Base-by-base conservation (phyloP, 2,888 invertebrate genomes). In the Acrocyrtus sp. region DNA sequence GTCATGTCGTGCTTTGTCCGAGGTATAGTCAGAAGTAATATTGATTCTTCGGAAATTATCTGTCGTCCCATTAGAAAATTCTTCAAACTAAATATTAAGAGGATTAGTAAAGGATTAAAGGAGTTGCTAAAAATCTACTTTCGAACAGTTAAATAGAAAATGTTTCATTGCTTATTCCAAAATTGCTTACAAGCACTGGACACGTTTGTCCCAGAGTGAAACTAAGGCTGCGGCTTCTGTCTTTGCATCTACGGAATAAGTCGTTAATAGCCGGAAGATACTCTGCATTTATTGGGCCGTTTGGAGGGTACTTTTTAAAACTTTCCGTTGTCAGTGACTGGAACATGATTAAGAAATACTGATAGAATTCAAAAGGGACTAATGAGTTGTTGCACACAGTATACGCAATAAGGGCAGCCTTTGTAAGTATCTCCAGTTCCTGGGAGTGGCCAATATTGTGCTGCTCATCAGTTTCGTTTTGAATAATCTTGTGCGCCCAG, bases 311-410 rank as follows among this genome's bases (percentile, higher is more conserved):
- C 21, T 77, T 77, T 41, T 76, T 61, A 50, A 77, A 79, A 26
- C 77, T 77, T 56, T 79, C 79, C 0, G 74, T 60, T 3, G 77
- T 41, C 8, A 76, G 39, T 47, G 66, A 58, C 63, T 72, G 51
- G 17, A 79, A 74, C 70, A 79, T 72, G 19, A 79, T 70, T 0
- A 79, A 57, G 34, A 77, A 77, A 43, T 77, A 79, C 43, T 77
- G 74, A n/a, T 76, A 79, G 54, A 79, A 79, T 34, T 73, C 68
- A 54, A 66, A 65, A 0, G 79, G 79, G 12, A 79, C 65, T 15
- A 53, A 47, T 21, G 67, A 77, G 22, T 65, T 62, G 17, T 73
- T 63, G 21, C 79, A 79, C 22, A 76, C 72, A 15, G 65, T 65
- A 26, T 56, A 67, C 1, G 79, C 79, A 70, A 79, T 72, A 3